Conservation (phyloP, 2,113 vertebrate species). For the Myocastor coypus region DNA sequence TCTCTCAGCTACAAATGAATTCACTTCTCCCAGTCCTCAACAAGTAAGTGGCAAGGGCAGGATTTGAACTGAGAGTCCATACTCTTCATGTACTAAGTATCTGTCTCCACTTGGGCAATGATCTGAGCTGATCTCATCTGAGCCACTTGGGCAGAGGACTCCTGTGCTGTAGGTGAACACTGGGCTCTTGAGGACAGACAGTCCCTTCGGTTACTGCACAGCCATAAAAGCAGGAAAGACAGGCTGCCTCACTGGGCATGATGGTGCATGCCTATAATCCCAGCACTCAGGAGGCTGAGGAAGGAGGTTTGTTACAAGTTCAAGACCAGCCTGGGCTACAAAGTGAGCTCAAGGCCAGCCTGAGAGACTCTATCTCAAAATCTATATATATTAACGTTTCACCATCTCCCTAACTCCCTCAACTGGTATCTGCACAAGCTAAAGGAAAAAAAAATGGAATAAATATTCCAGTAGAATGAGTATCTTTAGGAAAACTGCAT, state of each 20-base stretch:
- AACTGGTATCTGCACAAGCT: background rate
- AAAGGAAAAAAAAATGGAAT: background rate
- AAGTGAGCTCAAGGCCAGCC: too few relatives aligned
- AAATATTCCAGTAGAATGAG: background rate
- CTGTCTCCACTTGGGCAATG: too few relatives aligned
- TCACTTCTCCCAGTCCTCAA: background rate
- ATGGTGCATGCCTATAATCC: too few relatives aligned
- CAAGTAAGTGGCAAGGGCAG: background rate
- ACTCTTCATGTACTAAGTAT: background rate
- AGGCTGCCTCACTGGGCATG: background rate
- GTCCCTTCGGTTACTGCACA: fast-evolving
- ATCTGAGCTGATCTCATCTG: background rate
- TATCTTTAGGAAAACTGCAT: background rate
- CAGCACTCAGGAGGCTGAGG: too few relatives aligned
- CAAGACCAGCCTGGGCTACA: too few relatives aligned
- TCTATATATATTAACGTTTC: background rate
- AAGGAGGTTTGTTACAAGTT: too few relatives aligned
- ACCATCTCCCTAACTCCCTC: background rate
- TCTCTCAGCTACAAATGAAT: background rate
- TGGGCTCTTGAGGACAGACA: background rate
- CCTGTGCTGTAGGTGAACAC: background rate
- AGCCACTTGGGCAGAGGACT: background rate
- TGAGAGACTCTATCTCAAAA: too few relatives aligned
- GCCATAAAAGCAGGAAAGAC: background rate
- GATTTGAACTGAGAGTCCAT: background rate